Evolutionary conservation across 2,888 invertebrate genomes (phyloP).

Genomic region (Nemotelus pantherinus): DNA sequence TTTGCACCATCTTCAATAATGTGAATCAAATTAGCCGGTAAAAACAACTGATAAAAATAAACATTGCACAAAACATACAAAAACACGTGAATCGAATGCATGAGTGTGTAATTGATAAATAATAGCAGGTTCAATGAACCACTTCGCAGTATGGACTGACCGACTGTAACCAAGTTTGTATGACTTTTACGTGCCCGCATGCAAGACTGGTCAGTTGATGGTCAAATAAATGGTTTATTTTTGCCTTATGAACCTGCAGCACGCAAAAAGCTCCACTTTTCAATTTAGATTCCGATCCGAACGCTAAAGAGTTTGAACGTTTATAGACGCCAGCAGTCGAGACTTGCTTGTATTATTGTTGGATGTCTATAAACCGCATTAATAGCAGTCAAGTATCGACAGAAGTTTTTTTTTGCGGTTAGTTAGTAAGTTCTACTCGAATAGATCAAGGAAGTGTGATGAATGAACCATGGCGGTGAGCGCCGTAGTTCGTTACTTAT

Average conservation of each 20-base stretch:
- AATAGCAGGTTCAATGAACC: conserved; percentile 10
- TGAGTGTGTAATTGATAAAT: conserved; percentile 3
- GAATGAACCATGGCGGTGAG: no score
- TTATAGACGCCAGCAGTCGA: not conserved
- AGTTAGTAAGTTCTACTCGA: no score
- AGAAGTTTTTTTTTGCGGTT: no score
- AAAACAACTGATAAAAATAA: not conserved
- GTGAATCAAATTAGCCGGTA: not conserved
- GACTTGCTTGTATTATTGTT: not conserved
- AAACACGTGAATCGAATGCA: not conserved
- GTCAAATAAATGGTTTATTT: conserved; percentile 15
- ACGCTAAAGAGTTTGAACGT: not conserved
- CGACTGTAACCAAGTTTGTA: not conserved
- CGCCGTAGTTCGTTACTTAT: no score
- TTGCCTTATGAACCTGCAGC: not conserved
- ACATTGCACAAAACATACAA: not conserved
- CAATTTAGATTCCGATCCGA: not conserved
- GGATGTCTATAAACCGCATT: not conserved
- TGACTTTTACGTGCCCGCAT: not conserved
- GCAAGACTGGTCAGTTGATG: conserved; percentile 7
- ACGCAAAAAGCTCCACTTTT: not conserved
- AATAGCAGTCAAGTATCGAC: no score
- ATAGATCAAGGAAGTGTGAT: no score
- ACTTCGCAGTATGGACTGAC: not conserved
- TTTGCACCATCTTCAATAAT: not conserved